Evolutionary conservation across 2,797 vertebrate species (phyloP), one percentile per base, ranked within the genome.

Genomic region (Selene dorsalis): DNA sequence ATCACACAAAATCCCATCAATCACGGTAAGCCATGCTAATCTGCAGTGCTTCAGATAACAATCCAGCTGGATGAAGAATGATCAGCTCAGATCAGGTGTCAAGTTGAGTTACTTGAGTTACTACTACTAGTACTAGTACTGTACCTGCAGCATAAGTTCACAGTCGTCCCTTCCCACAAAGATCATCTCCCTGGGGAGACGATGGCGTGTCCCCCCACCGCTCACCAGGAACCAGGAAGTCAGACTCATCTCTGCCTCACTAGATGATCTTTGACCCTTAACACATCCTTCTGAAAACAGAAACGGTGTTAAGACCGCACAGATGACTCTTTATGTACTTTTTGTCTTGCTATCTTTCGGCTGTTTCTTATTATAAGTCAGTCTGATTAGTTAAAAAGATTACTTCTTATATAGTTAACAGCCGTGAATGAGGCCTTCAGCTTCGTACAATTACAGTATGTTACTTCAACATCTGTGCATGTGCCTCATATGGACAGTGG

Each of bases 211-310:
- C 93, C 97, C 97, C 87, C 96, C 96, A 77, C 96, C 94, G 93
- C 96, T 98, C 93, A 99, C 96, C 93, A 99, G 95, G 95, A 99
- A 99, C 98, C 98, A 99, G 83, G 97, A 97, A 87, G 98, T 98
- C 93, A 99, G 94, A 94, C 97, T 99, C 97, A 99, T 98, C 84
- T 90, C 91, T 86, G 88, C 87, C 71, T 87, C 73, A 14, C 18
- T n/a, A 64, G 84, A 61, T 87, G 82, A 82, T 80, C 84, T 80
- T 47, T 62, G 83, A 88, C 84, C 89, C 88, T 93, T 95, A 96
- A 84, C 84, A 91, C 95, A 96, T 95, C 92, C 95, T 96, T 79
- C 75, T 90, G 65, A 58, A 69, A 80, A 83, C 43, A 72, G 68
- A 26, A 14, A 30, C 18, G 63, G 35, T 5, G 47, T 73, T 16